A percentile compares a stretch with the other conserved stretches of the same genome.
phyloP scores from a whole-genome alignment of 2,797 vertebrate species.

The Prionace glauca region DNA sequence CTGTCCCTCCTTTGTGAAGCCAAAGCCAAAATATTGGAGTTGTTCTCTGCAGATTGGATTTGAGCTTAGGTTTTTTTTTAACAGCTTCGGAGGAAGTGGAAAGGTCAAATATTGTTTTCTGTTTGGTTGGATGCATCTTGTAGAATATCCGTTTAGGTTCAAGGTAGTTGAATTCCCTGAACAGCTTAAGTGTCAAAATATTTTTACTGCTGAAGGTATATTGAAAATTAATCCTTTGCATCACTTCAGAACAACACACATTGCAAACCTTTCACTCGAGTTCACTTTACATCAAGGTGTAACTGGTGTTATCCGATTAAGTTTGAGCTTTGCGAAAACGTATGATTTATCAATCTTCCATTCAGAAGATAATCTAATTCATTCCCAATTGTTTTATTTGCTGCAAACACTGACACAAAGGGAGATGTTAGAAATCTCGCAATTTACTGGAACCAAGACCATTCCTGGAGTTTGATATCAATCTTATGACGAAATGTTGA shows the following conservation, averaged over 20 bases:
- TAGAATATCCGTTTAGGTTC: constrained; percentile 3
- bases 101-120: not conserved
- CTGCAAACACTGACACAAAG: not conserved
- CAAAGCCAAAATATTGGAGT: not conserved
- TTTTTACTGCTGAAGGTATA: not conserved
- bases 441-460: not conserved
- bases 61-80: not conserved
- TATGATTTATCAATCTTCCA: not conserved
- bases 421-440: not conserved
- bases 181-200: not conserved
- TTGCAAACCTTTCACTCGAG: not conserved
- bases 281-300: not conserved
- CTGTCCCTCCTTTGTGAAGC: not conserved
- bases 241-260: not conserved
- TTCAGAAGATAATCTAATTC: not conserved
- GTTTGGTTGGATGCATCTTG: not conserved
- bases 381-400: not conserved
- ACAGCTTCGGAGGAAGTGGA: not conserved
- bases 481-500: not conserved
- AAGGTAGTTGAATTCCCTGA: not conserved
- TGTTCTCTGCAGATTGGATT: not conserved
- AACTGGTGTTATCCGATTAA: not conserved
- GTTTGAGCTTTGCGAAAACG: not conserved
- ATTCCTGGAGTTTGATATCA: not conserved
- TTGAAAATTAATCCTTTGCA: not conserved